phyloP scores from a whole-genome alignment of 2,113 vertebrate species.

The Phaethon lepturus region DNA sequence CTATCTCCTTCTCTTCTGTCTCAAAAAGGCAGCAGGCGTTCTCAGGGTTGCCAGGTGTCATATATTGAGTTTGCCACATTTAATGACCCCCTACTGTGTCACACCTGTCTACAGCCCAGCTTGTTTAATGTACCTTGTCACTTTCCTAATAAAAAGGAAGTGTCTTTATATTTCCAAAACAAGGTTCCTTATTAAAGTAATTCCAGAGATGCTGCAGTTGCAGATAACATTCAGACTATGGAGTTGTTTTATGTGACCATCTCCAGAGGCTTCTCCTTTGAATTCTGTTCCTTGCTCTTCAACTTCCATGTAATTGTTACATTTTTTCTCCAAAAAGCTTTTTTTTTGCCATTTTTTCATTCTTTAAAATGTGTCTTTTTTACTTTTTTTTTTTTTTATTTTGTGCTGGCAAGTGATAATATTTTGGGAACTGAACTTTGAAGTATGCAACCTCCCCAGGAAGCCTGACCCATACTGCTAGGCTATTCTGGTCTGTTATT shows the following conservation, averaged over 20 bases:
- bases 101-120: not conserved
- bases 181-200: not conserved
- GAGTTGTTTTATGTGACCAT: not conserved
- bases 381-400: not conserved
- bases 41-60: not conserved
- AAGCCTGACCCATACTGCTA: not conserved
- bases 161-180: not conserved
- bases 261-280: not conserved
- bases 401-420: not conserved
- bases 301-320: not conserved
- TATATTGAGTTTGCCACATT: not conserved
- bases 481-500: not conserved
- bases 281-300: not conserved
- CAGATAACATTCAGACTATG: not conserved
- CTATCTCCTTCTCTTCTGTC: not conserved
- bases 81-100: not conserved
- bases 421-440: not conserved
- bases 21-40: not conserved
- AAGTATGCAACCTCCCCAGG: not conserved
- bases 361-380: not conserved
- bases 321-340: not conserved
- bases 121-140: not conserved
- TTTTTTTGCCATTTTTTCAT: rapidly evolving
- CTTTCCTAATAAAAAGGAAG: not conserved
- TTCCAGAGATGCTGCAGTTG: not conserved